Evolutionary conservation across 2,888 invertebrate genomes (phyloP), one percentile per base, ranked within the genome.

Genomic region (Mesorhabditis sp.): DNA sequence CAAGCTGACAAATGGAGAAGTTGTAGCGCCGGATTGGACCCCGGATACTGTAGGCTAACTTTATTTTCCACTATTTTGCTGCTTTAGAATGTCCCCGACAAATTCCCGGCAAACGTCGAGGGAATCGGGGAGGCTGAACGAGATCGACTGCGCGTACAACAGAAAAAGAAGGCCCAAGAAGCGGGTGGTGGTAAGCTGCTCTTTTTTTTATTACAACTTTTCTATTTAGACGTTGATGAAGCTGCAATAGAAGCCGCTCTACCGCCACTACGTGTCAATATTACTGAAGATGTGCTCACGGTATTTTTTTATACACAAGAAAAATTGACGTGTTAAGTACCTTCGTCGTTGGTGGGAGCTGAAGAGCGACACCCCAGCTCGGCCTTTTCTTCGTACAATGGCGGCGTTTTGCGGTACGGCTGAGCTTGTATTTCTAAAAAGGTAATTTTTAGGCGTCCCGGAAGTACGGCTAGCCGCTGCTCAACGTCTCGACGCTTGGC

Each of bases 401-500:
- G n/a, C 58, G 10, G 58, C n/a, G 10, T 50, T 50, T 50, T 50
- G 58, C n/a, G 58, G 58, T 50, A 50, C n/a, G n/a, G n/a, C n/a
- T 50, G n/a, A 50, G n/a, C 28, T 28, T 28, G 7, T 50, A 50
- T 50, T 50, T 10, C n/a, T 50, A 50, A n/a, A 13, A 13, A 13
- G 1, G n/a, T 13, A 13, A 13, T 50, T 50, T 50, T n/a, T 50
- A 50, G 95, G 96, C 0, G 90, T 94, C 71, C 90, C 91, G 0
- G 94, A 95, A 88, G 91, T 94, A 74, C 90, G 94, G 42, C 90
- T 91, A 82, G 90, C 92, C 68, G 91, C 92, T 0, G 91, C 92
- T 1, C 90, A 91, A 0, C 91, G 92, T 0, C 89, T 96, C 41
- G 96, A 96, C 86, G 90, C 92, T 80, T 96, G 95, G 95, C 89